Conservation (phyloP, 2,888 invertebrate species). For the Biston betularia region DNA sequence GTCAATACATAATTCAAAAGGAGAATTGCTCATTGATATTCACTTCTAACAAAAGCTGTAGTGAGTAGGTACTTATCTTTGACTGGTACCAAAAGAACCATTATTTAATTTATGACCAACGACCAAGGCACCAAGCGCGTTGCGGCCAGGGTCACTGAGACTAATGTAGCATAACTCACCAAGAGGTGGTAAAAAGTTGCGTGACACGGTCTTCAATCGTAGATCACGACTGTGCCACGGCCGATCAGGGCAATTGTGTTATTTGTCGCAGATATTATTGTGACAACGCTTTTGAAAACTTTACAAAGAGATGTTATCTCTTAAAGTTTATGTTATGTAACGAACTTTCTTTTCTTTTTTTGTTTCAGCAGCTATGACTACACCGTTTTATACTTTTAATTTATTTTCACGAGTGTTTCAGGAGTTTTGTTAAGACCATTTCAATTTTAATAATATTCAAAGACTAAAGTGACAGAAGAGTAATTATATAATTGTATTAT, state of each 20-base stretch:
- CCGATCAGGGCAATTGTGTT: constrained; percentile 49
- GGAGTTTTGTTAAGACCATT: neutral
- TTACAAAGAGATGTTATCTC: constrained; percentile 10
- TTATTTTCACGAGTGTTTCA: neutral
- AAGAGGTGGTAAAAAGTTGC: constrained; percentile 77
- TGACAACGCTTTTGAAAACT: constrained; percentile 42
- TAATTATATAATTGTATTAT: no score
- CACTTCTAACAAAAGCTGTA: no score
- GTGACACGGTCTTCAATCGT: constrained; percentile 68
- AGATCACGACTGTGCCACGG: constrained; percentile 71
- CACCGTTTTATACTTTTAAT: neutral
- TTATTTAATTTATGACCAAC: constrained; percentile 15
- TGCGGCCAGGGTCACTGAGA: constrained; percentile 64
- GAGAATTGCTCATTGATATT: no score
- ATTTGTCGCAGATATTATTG: constrained; percentile 65
- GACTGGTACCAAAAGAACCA: neutral
- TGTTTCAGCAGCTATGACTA: neutral
- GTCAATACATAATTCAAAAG: no score
- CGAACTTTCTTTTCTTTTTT: constrained; percentile 6
- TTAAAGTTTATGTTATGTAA: constrained; percentile 1
- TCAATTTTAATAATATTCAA: no score
- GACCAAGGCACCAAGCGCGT: constrained; percentile 52
- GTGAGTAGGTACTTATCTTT: neutral
- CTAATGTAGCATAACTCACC: constrained; percentile 77
- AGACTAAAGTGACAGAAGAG: no score